A percentile compares a stretch with the other conserved stretches of the same genome.
These are phyloP conservation scores for Camelus dromedarius DNA, from an alignment of 2,113 vertebrate genomes.

Conservation along the genomic window DNA sequence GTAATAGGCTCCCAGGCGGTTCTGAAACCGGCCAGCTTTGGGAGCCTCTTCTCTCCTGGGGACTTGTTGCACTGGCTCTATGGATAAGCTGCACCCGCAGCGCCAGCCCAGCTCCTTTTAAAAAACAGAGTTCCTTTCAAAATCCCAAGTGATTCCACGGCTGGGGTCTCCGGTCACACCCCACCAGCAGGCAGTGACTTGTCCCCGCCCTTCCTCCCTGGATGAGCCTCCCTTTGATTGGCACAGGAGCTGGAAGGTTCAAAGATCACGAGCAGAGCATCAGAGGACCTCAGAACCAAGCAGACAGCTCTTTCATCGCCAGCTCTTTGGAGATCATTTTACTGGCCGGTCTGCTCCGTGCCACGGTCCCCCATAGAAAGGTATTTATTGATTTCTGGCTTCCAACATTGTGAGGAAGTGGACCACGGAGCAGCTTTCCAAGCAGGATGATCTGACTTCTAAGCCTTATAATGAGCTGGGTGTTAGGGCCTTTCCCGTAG, in stretches of 20 bases:
- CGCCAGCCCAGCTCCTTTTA: not conserved
- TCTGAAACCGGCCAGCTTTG: not conserved
- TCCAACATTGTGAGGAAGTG: not conserved
- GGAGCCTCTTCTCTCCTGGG: not conserved
- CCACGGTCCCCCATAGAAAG: not conserved
- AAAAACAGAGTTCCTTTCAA: not conserved
- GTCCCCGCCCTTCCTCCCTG: not conserved
- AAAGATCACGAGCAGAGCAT: not conserved
- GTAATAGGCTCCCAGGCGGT: not conserved
- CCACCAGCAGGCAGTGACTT: not conserved
- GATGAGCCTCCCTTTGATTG: not conserved
- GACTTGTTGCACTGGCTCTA: not conserved
- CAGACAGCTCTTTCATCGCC: not conserved
- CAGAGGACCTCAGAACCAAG: not conserved
- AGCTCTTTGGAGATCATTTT: conserved; percentile 6
- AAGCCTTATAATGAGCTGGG: not conserved
- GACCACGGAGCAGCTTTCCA: not conserved
- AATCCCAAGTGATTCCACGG: not conserved
- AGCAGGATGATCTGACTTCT: not conserved
- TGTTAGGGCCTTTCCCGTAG: not conserved
- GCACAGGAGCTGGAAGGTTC: not conserved
- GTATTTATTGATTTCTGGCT: conserved; percentile 6
- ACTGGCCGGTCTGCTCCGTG: not conserved
- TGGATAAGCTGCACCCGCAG: not conserved
- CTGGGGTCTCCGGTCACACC: not conserved